Base-by-base conservation (phyloP, 92 coral and sea anemone genomes). In the Epizoanthus scotinus region DNA sequence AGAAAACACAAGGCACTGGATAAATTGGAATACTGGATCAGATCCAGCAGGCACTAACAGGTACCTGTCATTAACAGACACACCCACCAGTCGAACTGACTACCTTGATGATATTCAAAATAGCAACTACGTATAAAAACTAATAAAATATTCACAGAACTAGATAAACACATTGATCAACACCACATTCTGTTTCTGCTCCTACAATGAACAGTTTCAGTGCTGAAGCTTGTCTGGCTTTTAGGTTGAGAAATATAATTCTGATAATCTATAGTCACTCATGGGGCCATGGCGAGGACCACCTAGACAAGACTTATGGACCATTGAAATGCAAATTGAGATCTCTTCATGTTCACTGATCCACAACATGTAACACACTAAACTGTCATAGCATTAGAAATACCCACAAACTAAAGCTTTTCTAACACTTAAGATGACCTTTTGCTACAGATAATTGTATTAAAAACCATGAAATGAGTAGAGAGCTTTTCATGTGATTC, bases 311-410 rank as follows among this genome's bases (percentile, higher is more conserved):
- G 27, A 57, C 67, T 31, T 22, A 38, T 9, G 27, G 40, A 12
- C 20, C 52, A 22, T 31, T 71, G 21, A 67, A 73, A 75, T 75
- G 81, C 68, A 75, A 75, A 75, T 75, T 58, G 40, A 34, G 67
- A 60, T 54, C 8, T n/a, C 40, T 21, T 57, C 59, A 15, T 15
- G 59, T 40, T 24, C 66, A 75, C 68, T 75, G 81, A 75, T 55
- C 81, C 56, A 75, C 59, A 75, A 75, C 67, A 59, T 40, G 52
- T 13, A 47, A 47, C 60, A n/a, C 22, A n/a, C n/a, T n/a, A 10
- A 67, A 36, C 52, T 67, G 34, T 42, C 29, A 38, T 2, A 22
- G 29, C 20, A 47, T 15, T 47, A 13, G 52, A 47, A 44, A 44
- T 44, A 44, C 50, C 50, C 12, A 44, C 50, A 54, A 26, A 19